Evolutionary conservation across 2,113 vertebrate species (phyloP), one percentile per base, ranked within the genome.

Genomic region (Clarias magur): DNA sequence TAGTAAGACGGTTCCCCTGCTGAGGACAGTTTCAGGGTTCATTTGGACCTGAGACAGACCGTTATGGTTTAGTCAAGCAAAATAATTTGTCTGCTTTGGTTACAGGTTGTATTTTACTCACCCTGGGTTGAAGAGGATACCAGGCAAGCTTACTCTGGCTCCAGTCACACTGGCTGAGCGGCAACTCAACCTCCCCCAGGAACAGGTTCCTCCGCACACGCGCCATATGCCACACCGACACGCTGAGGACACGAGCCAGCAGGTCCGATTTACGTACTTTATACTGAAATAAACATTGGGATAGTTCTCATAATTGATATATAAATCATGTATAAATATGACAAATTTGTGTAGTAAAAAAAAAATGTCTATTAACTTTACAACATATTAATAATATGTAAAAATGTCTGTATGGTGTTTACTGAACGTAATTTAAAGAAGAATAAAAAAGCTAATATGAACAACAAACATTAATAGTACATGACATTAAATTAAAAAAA

Each of bases 221-320:
- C 87, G 97, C 97, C 0, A 96, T 95, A 90, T 99, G 98, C 98
- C 98, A 99, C 91, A 99, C 98, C 0, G 98, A 99, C 83, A 99
- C 91, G 91, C 97, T 99, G 90, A 99, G 92, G 25, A 96, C 96
- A 30, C 98, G 96, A 48, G 96, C 94, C 80, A 91, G 93, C 73
- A 99, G 94, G 87, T 98, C 97, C 3, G 93, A 90, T 15, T 95
- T 91, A 25, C 94, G 94, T 86, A 99, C 87, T 59, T 97, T 97
- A 92, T 99, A 98, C 98, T 99, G 90, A 25, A 67, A 83, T 10
- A 75, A 27, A 23, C 23, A 62, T 54, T n/a, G 82, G 25, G 60
- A 54, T 78, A 27, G 12, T 34, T 38, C 7, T 54, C 9, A 80
- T 60, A 34, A 60, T 60, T 60, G 59, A 57, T 80, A 57, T 30